Base-by-base conservation (phyloP, 2,797 vertebrate species). In the Acrossocheilus fasciatus region DNA sequence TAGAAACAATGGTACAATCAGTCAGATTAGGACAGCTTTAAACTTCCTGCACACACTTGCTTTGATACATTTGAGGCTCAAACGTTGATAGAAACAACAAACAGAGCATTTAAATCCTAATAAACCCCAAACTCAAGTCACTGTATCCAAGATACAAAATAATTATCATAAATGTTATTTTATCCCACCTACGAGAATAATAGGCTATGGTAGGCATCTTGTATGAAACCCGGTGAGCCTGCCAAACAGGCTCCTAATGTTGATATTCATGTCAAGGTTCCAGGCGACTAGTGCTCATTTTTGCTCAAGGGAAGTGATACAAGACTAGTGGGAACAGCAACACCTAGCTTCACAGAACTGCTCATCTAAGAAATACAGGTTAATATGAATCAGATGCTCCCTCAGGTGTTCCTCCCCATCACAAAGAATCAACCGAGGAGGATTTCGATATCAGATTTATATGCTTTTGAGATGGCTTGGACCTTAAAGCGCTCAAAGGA, bases 71-170 rank as follows among this genome's bases (percentile, higher is more conserved):
- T 66, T 14, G 45, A 76, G 23, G 57, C 2, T 41, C 39, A 66
- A 54, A 52, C 15, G 52, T 57, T 45, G 8, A 17, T 3, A 30
- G 57, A 81, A 68, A 82, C 23, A 80, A 62, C 52, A 68, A 59
- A 20, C 23, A 69, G 34, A 62, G 39, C 15, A 81, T 70, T 69
- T 73, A 72, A 86, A 76, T 64, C 23, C 84, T 18, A 74, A 59
- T 7, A 73, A 89, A 90, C 73, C 43, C 47, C 39, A 73, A 80
- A 84, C 64, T 66, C 23, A 36, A 72, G 70, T 43, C 66, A 81
- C 68, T 86, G 84, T 88, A 86, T 75, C 76, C 47, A 81, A 88
- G 87, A 87, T 54, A 87, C 84, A 23, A 77, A 87, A 84, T 84
- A 82, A 89, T 82, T 86, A 86, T 20, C 34, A 85, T 82, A 59